Conservation (phyloP, 2,797 vertebrate species). For the Protonibea diacanthus region DNA sequence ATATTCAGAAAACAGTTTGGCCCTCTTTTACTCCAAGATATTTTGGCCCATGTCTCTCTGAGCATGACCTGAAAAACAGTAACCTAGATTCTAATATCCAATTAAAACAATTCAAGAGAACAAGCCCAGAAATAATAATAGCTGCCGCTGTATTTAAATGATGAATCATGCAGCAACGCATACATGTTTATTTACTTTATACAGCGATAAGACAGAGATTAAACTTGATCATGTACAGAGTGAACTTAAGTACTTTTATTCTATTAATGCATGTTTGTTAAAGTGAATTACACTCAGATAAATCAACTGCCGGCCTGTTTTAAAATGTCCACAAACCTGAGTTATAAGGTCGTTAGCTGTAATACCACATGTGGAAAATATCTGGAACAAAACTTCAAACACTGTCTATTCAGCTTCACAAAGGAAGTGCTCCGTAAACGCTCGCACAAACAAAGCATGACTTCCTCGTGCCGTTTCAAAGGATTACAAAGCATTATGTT, state of each 20-base stretch:
- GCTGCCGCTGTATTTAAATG: slow-evolving; percentile 43
- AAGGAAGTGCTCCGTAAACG: slow-evolving; percentile 48
- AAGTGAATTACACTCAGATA: slow-evolving; percentile 65
- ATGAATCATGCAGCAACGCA: slow-evolving; percentile 47
- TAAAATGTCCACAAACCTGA: slow-evolving; percentile 70
- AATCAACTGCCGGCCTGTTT: slow-evolving; percentile 66
- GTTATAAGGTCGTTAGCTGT: slow-evolving; percentile 69
- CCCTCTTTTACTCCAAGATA: slow-evolving; percentile 70
- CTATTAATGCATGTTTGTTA: slow-evolving; percentile 58
- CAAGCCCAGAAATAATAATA: slow-evolving; percentile 51
- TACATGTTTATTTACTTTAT: slow-evolving; percentile 60
- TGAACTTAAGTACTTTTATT: slow-evolving; percentile 34
- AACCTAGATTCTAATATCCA: slow-evolving; percentile 72
- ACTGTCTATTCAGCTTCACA: slow-evolving; percentile 47
- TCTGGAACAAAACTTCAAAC: slow-evolving; percentile 59
- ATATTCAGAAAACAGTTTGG: slow-evolving; percentile 71
- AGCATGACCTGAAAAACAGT: slow-evolving; percentile 74
- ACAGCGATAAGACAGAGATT: slow-evolving; percentile 53
- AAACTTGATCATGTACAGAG: slow-evolving; percentile 45
- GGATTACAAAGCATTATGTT: slow-evolving; percentile 26
- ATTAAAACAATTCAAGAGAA: slow-evolving; percentile 65
- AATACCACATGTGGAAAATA: slow-evolving; percentile 65
- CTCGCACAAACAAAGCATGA: slow-evolving; percentile 46
- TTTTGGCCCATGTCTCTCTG: slow-evolving; percentile 65
- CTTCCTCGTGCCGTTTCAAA: slow-evolving; percentile 40